These are phyloP conservation scores for Maccullochella peelii DNA, from an alignment of 2,113 vertebrate genomes.

Conservation along the genomic window DNA sequence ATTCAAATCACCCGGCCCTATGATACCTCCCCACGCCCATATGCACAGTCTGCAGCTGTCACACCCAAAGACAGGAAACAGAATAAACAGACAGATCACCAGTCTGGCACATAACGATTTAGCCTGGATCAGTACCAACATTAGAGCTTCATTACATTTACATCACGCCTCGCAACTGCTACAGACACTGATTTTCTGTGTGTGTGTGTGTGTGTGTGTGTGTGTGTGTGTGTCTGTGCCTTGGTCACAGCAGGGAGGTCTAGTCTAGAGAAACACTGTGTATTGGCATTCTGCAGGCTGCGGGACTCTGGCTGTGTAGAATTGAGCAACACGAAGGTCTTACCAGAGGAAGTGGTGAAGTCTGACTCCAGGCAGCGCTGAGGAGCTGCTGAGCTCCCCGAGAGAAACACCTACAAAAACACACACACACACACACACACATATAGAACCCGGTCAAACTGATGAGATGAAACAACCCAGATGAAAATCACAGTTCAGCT, in stretches of 20 bases:
- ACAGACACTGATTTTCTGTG: not conserved
- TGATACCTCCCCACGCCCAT: not conserved
- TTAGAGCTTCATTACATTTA: conserved; percentile 33
- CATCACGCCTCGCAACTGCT: conserved; percentile 8
- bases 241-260: conserved; percentile 29
- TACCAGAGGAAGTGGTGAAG: conserved; percentile 70
- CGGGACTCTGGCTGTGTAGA: conserved; percentile 35
- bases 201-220: conserved; percentile 25
- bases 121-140: conserved; percentile 16
- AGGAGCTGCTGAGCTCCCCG: conserved; percentile 71
- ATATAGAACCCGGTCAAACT: conserved; percentile 3
- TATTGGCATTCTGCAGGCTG: conserved; percentile 35
- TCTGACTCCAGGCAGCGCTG: conserved; percentile 57
- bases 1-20: not conserved
- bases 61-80: conserved; percentile 11
- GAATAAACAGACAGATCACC: conserved; percentile 14
- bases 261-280: not conserved
- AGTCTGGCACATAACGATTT: conserved; percentile 22
- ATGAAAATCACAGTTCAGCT: conserved; percentile 20
- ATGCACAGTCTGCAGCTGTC: not conserved
- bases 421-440: conserved; percentile 10
- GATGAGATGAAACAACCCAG: conserved; percentile 4
- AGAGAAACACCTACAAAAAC: conserved; percentile 66
- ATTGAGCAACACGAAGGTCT: conserved; percentile 55
- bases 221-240: not conserved